Percentiles rank a stretch among this genome's conserved stretches.
Conservation (phyloP, 2,113 vertebrate genomes). For the Dascyllus trimaculatus region DNA sequence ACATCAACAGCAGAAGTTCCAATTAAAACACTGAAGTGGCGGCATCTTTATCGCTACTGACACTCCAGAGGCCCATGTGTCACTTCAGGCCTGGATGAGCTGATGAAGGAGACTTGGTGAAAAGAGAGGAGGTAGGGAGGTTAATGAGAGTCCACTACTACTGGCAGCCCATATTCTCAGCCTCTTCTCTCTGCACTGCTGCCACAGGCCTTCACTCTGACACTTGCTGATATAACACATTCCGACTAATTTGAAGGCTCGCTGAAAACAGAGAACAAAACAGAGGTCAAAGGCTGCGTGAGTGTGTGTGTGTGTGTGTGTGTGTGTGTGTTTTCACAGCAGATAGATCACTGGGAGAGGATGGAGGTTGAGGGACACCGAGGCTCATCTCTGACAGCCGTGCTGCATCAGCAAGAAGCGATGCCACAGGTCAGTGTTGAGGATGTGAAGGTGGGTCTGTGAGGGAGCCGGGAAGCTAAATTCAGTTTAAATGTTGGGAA, state of each 20-base stretch:
- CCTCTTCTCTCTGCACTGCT: conserved; percentile 35
- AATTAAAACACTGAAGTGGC: conserved; percentile 84
- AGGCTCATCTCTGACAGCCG: conserved; percentile 65
- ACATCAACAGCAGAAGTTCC: conserved; percentile 83
- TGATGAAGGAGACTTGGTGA: conserved; percentile 79
- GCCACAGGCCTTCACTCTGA: conserved; percentile 62
- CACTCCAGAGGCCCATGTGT: conserved; percentile 77
- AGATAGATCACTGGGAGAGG: conserved; percentile 60
- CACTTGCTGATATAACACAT: conserved; percentile 63
- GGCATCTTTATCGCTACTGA: conserved; percentile 82
- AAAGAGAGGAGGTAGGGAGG: conserved; percentile 74
- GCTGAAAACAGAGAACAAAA: conserved; percentile 69
- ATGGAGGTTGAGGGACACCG: conserved; percentile 57
- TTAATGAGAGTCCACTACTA: conserved; percentile 81
- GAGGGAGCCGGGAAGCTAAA: conserved; percentile 59
- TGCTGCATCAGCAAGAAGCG: conserved; percentile 75
- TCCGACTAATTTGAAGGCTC: conserved; percentile 61
- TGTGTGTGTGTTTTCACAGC: conserved; percentile 50
- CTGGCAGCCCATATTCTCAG: conserved; percentile 64
- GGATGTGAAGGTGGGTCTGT: conserved; percentile 61
- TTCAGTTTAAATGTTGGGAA: conserved; percentile 59
- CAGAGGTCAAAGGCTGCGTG: conserved; percentile 61
- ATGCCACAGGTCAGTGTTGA: conserved; percentile 79
- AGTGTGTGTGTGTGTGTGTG: conserved; percentile 28
- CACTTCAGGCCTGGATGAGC: conserved; percentile 81